Conservation (phyloP, 2,888 invertebrate genomes). For the Eristalis tenax region DNA sequence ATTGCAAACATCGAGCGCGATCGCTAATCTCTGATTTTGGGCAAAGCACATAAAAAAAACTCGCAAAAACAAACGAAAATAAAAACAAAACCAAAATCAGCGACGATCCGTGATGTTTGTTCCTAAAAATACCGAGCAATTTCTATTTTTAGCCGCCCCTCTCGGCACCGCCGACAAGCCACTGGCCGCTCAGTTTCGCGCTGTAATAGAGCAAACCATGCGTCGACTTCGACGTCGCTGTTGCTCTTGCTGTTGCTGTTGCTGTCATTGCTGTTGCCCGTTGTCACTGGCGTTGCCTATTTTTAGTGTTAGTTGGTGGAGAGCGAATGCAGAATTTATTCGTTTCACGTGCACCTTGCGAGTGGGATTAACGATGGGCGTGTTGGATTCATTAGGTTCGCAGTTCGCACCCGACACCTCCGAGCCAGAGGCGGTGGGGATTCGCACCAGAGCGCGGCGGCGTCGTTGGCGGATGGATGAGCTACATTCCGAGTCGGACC, state of each 20-base stretch:
- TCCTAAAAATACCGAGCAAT: constrained; percentile 41
- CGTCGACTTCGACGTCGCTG: constrained; percentile 1
- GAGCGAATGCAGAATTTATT: constrained; percentile 40
- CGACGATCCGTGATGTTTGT: not conserved
- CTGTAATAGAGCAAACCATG: constrained; percentile 3
- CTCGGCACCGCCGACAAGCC: not conserved
- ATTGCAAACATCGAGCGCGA: constrained; percentile 40
- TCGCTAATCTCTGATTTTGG: constrained; percentile 4
- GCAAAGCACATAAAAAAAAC: constrained; percentile 20
- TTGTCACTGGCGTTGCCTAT: not conserved
- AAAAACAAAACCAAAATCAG: not conserved
- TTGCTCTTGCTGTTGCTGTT: not conserved
- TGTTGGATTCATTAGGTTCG: constrained; percentile 46
- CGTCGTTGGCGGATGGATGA: not conserved
- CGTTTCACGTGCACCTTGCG: constrained; percentile 43
- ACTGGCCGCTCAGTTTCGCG: not conserved
- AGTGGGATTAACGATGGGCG: constrained; percentile 45
- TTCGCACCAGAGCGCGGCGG: not conserved
- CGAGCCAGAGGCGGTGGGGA: not conserved
- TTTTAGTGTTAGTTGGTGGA: constrained; percentile 13
- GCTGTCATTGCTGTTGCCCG: not conserved
- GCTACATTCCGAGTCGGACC: too few species aligned
- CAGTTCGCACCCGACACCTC: not conserved
- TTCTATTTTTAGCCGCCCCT: not conserved
- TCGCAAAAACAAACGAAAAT: not conserved